Percentiles rank a stretch among this genome's conserved stretches.
phyloP scores from a whole-genome alignment of 2,113 vertebrate species.

The Theristicus caerulescens region DNA sequence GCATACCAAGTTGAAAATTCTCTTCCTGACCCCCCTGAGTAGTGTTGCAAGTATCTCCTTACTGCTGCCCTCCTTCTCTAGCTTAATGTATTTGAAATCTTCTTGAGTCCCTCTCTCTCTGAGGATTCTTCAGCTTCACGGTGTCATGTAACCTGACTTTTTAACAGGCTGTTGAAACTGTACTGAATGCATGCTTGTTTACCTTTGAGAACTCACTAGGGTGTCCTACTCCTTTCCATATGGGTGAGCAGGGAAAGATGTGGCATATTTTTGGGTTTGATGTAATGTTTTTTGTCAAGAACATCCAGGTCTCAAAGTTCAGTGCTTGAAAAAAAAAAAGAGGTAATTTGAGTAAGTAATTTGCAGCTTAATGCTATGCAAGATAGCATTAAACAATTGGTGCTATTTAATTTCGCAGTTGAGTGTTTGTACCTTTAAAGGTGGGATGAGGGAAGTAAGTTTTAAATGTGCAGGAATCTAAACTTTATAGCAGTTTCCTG shows the following conservation, averaged over 20 bases:
- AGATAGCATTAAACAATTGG: not conserved
- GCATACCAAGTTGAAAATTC: not conserved
- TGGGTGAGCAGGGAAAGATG: not conserved
- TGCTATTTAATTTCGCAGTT: not conserved
- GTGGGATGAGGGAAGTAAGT: not conserved
- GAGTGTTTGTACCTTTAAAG: not conserved
- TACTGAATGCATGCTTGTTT: not conserved
- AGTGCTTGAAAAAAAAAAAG: not conserved
- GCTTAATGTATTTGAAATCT: not conserved
- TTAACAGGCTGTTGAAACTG: not conserved
- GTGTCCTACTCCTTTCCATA: not conserved
- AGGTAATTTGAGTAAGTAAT: not conserved
- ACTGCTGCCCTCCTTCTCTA: not conserved
- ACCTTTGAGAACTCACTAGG: not conserved
- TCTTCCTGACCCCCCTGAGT: not conserved
- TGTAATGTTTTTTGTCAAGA: not conserved
- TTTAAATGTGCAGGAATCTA: not conserved
- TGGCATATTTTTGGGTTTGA: not conserved
- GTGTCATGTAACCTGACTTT: not conserved
- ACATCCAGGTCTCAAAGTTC: not conserved
- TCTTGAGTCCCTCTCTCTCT: not conserved
- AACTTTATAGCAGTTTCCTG: slow-evolving; percentile 28
- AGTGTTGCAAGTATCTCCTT: not conserved
- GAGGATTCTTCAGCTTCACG: not conserved
- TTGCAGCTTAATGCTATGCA: not conserved